Base-by-base conservation (phyloP, 30 jellyfish, hydroid and myxozoan genomes). In the Aurelia sp. region DNA sequence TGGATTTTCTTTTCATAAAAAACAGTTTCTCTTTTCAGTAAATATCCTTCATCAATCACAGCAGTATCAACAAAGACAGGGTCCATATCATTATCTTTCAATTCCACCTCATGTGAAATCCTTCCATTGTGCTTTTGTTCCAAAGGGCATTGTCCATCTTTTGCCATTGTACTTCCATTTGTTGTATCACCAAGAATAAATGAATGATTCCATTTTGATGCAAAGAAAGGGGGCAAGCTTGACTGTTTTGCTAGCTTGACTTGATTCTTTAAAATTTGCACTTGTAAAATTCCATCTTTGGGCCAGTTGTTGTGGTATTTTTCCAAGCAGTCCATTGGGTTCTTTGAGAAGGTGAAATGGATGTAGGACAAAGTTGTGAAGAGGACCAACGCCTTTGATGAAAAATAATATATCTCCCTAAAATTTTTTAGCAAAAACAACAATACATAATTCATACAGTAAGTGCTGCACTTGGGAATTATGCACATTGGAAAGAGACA, bases 231-330 rank as follows among this genome's bases (percentile, higher is more conserved):
- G 10, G 94, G 83, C 38, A 84, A 47, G 7, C 15, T 19, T 17
- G 44, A 41, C 27, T 85, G 35, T n/a, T 51, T 22, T 19, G 85
- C 16, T 9, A 18, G 52, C 61, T 62, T 64, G 22, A 30, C 41
- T 51, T 47, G 75, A 63, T 80, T 51, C 41, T 90, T 91, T 16
- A 70, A 13, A 40, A 92, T 81, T 62, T 92, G 98, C 17, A 92
- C 90, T 41, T 95, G 94, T 20, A 92, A 71, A 35, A 92, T 78
- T 17, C 98, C 98, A 81, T 92, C 98, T 61, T 95, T 85, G 31
- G 98, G 98, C 98, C 98, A 92, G 47, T 52, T 65, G 24, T 84
- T 86, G 47, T 73, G 61, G 57, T 78, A 50, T 74, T 77, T 40
- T 12, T 81, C 93, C 81, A 92, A 68, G 71, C 98, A 92, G 67